Conservation (phyloP, 2,888 invertebrate species). For the Plagodis dolabraria region DNA sequence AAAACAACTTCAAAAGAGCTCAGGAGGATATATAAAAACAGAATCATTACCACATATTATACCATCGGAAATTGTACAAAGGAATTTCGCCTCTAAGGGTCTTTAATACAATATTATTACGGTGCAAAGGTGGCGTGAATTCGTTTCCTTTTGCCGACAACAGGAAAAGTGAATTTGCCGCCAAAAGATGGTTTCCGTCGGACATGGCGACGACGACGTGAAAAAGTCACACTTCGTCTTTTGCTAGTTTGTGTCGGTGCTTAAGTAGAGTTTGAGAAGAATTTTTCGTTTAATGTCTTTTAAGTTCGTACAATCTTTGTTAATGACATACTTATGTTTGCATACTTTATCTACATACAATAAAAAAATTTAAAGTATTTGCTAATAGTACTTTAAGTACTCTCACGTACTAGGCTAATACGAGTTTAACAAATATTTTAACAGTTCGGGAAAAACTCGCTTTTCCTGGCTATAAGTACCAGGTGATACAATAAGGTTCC, state of each 20-base stretch:
- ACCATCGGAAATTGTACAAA: conserved; percentile 40
- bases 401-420: too few species aligned
- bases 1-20: conserved; percentile 19
- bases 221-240: conserved; percentile 24
- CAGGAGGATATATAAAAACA: conserved; percentile 23
- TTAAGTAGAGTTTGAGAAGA: conserved; percentile 4
- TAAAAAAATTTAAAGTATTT: too few species aligned
- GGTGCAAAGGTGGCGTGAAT: conserved; percentile 54
- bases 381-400: too few species aligned
- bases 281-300: not conserved
- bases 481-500: too few species aligned
- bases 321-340: too few species aligned
- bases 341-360: too few species aligned
- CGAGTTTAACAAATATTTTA: too few species aligned
- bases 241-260: conserved; percentile 14
- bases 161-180: conserved; percentile 70
- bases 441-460: too few species aligned
- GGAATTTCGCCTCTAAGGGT: conserved; percentile 45
- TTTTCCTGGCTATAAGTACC: too few species aligned
- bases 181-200: conserved; percentile 47
- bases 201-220: conserved; percentile 24
- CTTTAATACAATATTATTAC: conserved; percentile 59
- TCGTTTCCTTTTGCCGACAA: conserved; percentile 56
- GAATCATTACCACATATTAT: conserved; percentile 28
- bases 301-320: too few species aligned